Evolutionary conservation across 2,113 vertebrate genomes (phyloP), one percentile per base, ranked within the genome.

Genomic region (Heterotilapia buettikoferi): DNA sequence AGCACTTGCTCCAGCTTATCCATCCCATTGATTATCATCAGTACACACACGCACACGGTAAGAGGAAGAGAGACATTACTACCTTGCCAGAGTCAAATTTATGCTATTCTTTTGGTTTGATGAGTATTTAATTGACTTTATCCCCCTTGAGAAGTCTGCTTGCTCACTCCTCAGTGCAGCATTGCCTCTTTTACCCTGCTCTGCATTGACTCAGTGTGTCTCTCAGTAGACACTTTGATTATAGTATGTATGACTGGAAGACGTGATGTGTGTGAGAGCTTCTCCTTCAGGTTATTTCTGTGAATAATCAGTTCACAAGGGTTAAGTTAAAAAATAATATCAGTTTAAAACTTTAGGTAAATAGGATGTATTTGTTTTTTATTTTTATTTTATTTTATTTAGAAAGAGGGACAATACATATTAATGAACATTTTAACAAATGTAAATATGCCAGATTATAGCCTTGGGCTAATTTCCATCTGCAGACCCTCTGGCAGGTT

Each of bases 101-200:
- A 71, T 84, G 10, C 26, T 76, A 90, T 90, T 47, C 61, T 84
- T 82, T 73, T 78, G 71, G 63, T 80, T 89, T 86, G 88, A 91
- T 88, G 82, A 83, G 26, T 84, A 90, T 89, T 86, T 89, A 90
- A 90, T 86, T 80, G 86, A 85, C 83, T 87, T 91, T 79, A 84
- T 91, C 88, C 82, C 59, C 81, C 82, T 53, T 82, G 86, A 90
- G 85, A 81, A 87, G 82, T 68, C 29, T 81, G 80, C 71, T 54
- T 81, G 36, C 54, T 82, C 80, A 84, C 24, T 82, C 66, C 45
- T 85, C 73, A 92, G 36, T 87, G 53, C 29, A 26, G 43, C 82
- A 84, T 40, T 85, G 26, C 66, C 47, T 79, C 21, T 33, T 26
- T 78, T n/a, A 31, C 66, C 76, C n/a, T 54, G 36, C 50, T 78